Evolutionary conservation across 2,888 invertebrate genomes (phyloP).

Genomic region (Neoscelio sp.): DNA sequence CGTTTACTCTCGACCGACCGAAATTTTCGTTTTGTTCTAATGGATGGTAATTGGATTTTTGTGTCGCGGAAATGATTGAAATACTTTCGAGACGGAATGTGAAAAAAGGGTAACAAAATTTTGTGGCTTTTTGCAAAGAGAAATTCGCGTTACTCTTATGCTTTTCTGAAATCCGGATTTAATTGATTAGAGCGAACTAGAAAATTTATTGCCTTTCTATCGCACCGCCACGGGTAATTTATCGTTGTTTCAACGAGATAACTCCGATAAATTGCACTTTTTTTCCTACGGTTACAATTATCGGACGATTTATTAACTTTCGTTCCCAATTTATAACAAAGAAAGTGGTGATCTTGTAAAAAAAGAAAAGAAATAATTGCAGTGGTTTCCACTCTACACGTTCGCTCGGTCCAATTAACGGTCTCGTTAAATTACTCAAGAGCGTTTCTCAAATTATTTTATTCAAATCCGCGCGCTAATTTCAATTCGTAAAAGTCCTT

Average conservation of each 20-base stretch:
- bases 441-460: slow-evolving; percentile 5
- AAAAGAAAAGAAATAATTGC: no score
- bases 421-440: slow-evolving; percentile 21
- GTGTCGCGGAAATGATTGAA: slow-evolving; percentile 43
- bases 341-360: no score
- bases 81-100: background rate
- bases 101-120: background rate
- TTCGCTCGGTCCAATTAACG: slow-evolving; percentile 20
- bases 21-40: slow-evolving; percentile 27
- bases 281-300: slow-evolving; percentile 9
- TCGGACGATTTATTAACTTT: slow-evolving; percentile 16
- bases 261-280: background rate
- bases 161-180: slow-evolving; percentile 22
- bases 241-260: slow-evolving; percentile 8
- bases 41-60: slow-evolving; percentile 55
- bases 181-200: slow-evolving; percentile 33
- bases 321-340: background rate
- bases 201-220: slow-evolving; percentile 44
- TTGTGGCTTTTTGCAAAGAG: background rate
- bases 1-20: slow-evolving; percentile 1
- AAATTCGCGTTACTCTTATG: slow-evolving; percentile 18
- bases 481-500: slow-evolving; percentile 24
- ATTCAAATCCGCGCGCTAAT: slow-evolving; percentile 50
- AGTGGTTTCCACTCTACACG: no score
- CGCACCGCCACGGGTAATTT: slow-evolving; percentile 21